These are phyloP conservation scores for Etheostoma nigrum DNA, from an alignment of 2,797 vertebrate genomes.

Conservation along the genomic window DNA sequence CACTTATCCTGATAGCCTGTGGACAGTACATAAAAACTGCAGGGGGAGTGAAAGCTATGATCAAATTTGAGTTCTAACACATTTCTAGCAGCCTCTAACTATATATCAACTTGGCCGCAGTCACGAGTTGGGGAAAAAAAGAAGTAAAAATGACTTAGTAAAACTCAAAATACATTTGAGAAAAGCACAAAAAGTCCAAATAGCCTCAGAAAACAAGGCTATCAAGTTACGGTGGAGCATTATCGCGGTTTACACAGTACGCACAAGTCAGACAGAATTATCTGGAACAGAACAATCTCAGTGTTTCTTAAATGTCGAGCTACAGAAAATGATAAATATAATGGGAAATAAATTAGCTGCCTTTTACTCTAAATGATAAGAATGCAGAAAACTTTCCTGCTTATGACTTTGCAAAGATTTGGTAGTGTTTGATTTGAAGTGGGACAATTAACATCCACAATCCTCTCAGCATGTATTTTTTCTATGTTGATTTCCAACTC, in stretches of 20 bases:
- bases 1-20: not conserved
- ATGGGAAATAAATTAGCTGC: slow-evolving; percentile 36
- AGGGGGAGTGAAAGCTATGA: not conserved
- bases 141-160: not conserved
- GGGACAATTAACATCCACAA: not conserved
- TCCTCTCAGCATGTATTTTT: not conserved
- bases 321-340: slow-evolving; percentile 33
- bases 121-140: not conserved
- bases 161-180: slow-evolving; percentile 23
- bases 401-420: slow-evolving; percentile 20
- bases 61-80: slow-evolving; percentile 3
- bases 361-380: slow-evolving; percentile 38
- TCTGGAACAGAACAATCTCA: slow-evolving; percentile 28
- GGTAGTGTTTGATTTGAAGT: slow-evolving; percentile 4
- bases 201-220: slow-evolving; percentile 38
- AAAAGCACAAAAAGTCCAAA: slow-evolving; percentile 34
- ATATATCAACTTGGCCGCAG: slow-evolving; percentile 3
- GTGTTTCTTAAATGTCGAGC: slow-evolving; percentile 32
- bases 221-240: slow-evolving; percentile 35
- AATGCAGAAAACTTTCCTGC: slow-evolving; percentile 4
- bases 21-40: not conserved
- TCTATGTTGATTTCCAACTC: not conserved
- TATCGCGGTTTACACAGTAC: slow-evolving; percentile 32
- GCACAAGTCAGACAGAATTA: slow-evolving; percentile 42
- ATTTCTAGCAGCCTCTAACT: not conserved